phyloP scores from a whole-genome alignment of 1,140 invertebrate genomes.

The Leguminivora glycinivorella region DNA sequence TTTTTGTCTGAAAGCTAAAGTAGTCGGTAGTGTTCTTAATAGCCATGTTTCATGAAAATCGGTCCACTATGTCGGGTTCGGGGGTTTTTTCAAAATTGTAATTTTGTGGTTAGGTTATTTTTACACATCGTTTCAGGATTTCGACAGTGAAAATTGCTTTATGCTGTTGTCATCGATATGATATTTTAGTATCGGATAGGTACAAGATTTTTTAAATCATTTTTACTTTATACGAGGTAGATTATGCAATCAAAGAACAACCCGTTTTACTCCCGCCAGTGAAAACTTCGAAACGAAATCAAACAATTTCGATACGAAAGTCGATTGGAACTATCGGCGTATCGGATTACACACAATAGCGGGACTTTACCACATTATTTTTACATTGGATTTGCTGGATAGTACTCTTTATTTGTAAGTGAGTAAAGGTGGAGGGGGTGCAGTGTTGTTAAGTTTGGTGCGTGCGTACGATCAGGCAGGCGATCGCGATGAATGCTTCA shows the following conservation, averaged over 20 bases:
- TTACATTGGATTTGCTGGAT: slow-evolving; percentile 33
- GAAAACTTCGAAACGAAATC: slow-evolving; percentile 56
- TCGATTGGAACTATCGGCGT: slow-evolving; percentile 61
- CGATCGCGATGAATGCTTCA: slow-evolving; percentile 77
- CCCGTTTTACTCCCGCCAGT: slow-evolving; percentile 34
- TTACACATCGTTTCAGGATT: no score
- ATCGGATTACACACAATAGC: slow-evolving; percentile 71
- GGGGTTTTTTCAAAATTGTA: no score
- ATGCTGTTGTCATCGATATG: background rate
- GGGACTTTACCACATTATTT: slow-evolving; percentile 55
- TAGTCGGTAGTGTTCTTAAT: no score
- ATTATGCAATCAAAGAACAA: slow-evolving; percentile 9
- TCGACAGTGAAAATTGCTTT: no score
- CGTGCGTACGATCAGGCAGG: slow-evolving; percentile 65
- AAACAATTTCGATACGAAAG: slow-evolving; percentile 62
- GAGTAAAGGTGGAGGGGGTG: slow-evolving; percentile 42
- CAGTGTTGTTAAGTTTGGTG: slow-evolving; percentile 53
- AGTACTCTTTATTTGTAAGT: slow-evolving; percentile 41
- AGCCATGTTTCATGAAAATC: no score
- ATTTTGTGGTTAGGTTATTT: no score
- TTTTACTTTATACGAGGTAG: background rate
- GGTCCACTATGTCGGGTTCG: no score
- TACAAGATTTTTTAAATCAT: background rate
- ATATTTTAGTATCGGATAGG: no score
- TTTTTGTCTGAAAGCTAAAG: no score